Base-by-base conservation (phyloP, 64 coral and sea anemone species). In the Pocillopora verrucosa region DNA sequence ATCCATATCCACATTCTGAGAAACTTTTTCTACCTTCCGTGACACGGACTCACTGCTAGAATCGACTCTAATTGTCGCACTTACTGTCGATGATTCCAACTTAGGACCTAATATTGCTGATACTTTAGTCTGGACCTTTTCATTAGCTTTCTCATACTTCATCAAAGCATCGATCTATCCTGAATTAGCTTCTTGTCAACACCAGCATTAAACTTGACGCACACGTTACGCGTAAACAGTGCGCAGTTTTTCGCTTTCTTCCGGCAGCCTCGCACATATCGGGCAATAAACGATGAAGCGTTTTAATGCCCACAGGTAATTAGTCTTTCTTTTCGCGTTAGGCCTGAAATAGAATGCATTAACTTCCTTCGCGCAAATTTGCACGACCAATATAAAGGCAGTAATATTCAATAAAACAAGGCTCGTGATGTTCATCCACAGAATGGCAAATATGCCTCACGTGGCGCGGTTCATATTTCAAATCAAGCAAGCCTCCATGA, bases 401-500 rank as follows among this genome's bases (percentile, higher is more conserved):
- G 34, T 85, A 88, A 36, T 64, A 51, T n/a, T 88, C 87, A 61
- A 73, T 35, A 61, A 92, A 58, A 62, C 75, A 92, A n/a, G 16
- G 84, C 13, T 87, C 41, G 41, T 92, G 83, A 19, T 30, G 34
- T 56, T 86, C 76, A 59, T 34, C 75, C 38, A 80, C 65, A 30
- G 74, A 34, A 92, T 87, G 84, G 61, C 84, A 92, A 59, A 87
- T 73, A 79, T 92, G 83, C 58, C 60, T 87, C 35, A 87, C 79
- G 19, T 76, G 19, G 15, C 36, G 56, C 14, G 89, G 89, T 34
- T 59, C 72, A 63, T 91, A 91, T 57, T 91, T 91, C n/a, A 91
- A 60, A 78, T 92, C 65, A 22, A 38, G 73, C 45, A 92, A 36
- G 25, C 75, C 90, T 25, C 74, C 81, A 73, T 92, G 90, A 79